Percentiles rank a stretch among this genome's conserved stretches.
phyloP scores from a whole-genome alignment of 1,140 invertebrate species.

The Odontomachus brunneus region DNA sequence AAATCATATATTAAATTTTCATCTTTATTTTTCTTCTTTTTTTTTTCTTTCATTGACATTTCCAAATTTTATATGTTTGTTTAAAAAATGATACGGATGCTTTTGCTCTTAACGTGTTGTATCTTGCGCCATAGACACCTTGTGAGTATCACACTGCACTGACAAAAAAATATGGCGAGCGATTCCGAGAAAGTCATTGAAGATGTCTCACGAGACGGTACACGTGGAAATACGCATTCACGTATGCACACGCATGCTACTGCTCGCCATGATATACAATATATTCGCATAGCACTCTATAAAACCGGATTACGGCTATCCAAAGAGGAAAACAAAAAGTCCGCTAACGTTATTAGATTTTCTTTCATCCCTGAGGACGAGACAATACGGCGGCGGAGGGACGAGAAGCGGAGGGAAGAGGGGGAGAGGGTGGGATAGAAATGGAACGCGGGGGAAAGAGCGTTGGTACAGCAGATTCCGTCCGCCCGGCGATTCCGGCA shows the following conservation, averaged over 20 bases:
- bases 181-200: not conserved
- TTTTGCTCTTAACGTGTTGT: too few species aligned
- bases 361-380: slow-evolving; percentile 72
- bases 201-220: not conserved
- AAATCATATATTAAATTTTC: too few species aligned
- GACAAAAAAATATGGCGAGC: too few species aligned
- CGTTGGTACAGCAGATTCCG: slow-evolving; percentile 32
- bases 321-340: slow-evolving; percentile 75
- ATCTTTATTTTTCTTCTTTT: too few species aligned
- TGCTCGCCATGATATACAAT: slow-evolving; percentile 39
- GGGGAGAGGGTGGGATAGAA: slow-evolving; percentile 17
- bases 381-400: slow-evolving; percentile 60
- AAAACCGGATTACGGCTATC: slow-evolving; percentile 69
- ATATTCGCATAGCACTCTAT: slow-evolving; percentile 64
- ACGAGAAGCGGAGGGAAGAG: not conserved
- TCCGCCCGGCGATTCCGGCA: slow-evolving; percentile 60
- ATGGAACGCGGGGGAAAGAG: slow-evolving; percentile 15
- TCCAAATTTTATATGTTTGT: too few species aligned
- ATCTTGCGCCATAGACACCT: too few species aligned
- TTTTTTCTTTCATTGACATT: too few species aligned
- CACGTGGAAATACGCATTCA: slow-evolving; percentile 18
- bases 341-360: slow-evolving; percentile 79
- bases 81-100: too few species aligned
- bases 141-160: too few species aligned
- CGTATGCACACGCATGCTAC: slow-evolving; percentile 26